phyloP scores from a whole-genome alignment of 2,888 invertebrate species.

The Sarcophaga carnaria region DNA sequence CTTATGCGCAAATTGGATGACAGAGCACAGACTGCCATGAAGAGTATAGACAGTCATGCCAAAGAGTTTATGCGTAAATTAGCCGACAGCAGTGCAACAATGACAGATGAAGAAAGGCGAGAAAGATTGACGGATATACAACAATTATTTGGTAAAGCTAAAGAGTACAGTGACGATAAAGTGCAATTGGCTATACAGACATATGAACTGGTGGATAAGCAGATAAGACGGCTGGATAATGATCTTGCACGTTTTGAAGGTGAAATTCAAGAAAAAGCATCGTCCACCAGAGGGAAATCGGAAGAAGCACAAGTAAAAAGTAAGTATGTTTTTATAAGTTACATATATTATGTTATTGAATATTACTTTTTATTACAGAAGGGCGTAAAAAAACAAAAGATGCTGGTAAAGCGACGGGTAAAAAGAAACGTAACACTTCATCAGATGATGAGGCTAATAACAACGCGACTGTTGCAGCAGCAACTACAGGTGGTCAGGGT shows the following conservation, averaged over 20 bases:
- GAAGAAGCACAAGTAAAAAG: slow-evolving; percentile 85
- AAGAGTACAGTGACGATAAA: slow-evolving; percentile 98
- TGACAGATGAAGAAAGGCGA: slow-evolving; percentile 87
- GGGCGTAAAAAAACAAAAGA: slow-evolving; percentile 88
- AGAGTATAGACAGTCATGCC: slow-evolving; percentile 91
- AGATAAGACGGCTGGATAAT: slow-evolving; percentile 96
- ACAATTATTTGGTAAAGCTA: slow-evolving; percentile 94
- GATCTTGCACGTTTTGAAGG: slow-evolving; percentile 98
- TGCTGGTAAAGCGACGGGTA: slow-evolving; percentile 83
- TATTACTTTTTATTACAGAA: slow-evolving; percentile 81
- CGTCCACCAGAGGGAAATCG: slow-evolving; percentile 88
- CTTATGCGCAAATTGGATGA: slow-evolving; percentile 97
- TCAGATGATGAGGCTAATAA: slow-evolving; percentile 80
- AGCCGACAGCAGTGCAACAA: slow-evolving; percentile 72
- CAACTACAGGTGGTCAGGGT: slow-evolving; percentile 77
- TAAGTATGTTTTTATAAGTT: slow-evolving; percentile 74
- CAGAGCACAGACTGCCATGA: slow-evolving; percentile 93
- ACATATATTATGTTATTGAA: slow-evolving; percentile 19
- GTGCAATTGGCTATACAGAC: slow-evolving; percentile 98
- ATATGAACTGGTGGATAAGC: slow-evolving; percentile 98
- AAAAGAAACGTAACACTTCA: slow-evolving; percentile 84
- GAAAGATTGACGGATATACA: slow-evolving; percentile 91
- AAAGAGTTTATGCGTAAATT: slow-evolving; percentile 81
- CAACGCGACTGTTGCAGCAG: slow-evolving; percentile 60
- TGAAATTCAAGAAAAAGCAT: slow-evolving; percentile 96